phyloP scores from a whole-genome alignment of 2,888 invertebrate genomes.

The Ernsta delagoae region DNA sequence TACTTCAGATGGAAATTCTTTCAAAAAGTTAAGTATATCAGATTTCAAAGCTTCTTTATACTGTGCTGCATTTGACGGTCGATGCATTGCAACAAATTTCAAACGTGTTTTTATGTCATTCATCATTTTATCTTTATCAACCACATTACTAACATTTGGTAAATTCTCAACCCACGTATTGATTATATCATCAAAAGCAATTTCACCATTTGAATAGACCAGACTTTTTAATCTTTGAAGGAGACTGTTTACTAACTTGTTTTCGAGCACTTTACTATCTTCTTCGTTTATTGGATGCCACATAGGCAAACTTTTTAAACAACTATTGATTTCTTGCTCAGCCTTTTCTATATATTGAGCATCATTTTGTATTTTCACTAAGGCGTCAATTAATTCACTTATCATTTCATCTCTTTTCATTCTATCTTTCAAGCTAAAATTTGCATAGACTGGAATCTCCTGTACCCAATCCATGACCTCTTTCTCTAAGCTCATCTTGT shows the following conservation, averaged over 20 bases:
- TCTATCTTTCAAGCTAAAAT: slow-evolving; percentile 46
- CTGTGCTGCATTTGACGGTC: slow-evolving; percentile 10
- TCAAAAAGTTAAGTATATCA: slow-evolving; percentile 8
- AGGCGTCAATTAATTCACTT: slow-evolving; percentile 15
- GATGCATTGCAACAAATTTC: background rate
- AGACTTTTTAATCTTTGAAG: slow-evolving; percentile 13
- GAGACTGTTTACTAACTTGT: slow-evolving; percentile 48
- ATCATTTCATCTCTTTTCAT: slow-evolving; percentile 43
- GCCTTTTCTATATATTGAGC: slow-evolving; percentile 45
- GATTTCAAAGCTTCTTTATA: slow-evolving; percentile 24
- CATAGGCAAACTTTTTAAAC: slow-evolving; percentile 52
- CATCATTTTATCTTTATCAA: slow-evolving; percentile 9
- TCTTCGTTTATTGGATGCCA: slow-evolving; percentile 51
- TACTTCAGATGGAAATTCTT: slow-evolving; percentile 18
- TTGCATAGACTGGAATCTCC: slow-evolving; percentile 51
- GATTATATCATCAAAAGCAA: slow-evolving; percentile 22
- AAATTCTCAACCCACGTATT: slow-evolving; percentile 21
- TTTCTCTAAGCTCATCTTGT: slow-evolving; percentile 40
- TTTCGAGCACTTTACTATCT: slow-evolving; percentile 48
- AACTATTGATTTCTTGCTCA: slow-evolving; percentile 45
- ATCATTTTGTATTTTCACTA: slow-evolving; percentile 45
- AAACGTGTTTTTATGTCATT: slow-evolving; percentile 11
- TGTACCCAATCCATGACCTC: slow-evolving; percentile 51
- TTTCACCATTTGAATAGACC: background rate
- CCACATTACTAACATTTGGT: background rate